A percentile compares a stretch with the other conserved stretches of the same genome.
Conservation (phyloP, 1,140 invertebrate genomes). For the Caerostris extrusa region DNA sequence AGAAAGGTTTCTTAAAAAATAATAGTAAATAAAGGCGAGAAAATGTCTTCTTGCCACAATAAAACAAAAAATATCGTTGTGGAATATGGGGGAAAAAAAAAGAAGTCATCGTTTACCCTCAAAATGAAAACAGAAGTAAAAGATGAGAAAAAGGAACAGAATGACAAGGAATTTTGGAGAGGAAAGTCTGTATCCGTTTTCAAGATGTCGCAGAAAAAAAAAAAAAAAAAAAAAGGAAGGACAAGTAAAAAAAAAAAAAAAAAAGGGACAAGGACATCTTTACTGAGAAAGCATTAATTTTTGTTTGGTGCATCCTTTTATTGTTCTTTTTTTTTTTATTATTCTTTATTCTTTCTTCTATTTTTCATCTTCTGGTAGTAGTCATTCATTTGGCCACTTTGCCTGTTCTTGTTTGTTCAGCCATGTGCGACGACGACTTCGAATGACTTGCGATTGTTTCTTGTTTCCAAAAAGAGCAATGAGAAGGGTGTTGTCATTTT, state of each 20-base stretch:
- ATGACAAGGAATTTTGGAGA: constrained; percentile 8
- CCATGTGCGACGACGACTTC: background rate
- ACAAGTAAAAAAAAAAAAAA: no score
- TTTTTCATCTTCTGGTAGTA: background rate
- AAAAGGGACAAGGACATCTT: background rate
- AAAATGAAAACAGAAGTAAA: constrained; percentile 34
- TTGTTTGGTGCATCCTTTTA: constrained; percentile 36
- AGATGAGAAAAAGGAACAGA: background rate
- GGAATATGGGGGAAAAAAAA: background rate
- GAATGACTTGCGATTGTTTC: constrained; percentile 51
- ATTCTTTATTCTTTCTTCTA: no score
- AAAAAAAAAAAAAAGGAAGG: background rate
- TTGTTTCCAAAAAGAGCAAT: background rate
- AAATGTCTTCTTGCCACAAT: constrained; percentile 15
- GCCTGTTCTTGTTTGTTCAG: constrained; percentile 39
- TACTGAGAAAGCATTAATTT: constrained; percentile 62
- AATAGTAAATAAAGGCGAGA: background rate
- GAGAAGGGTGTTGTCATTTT: background rate
- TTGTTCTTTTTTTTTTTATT: background rate
- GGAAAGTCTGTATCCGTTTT: constrained; percentile 47
- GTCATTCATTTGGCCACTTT: constrained; percentile 50
- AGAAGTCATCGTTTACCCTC: background rate
- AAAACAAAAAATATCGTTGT: constrained; percentile 35
- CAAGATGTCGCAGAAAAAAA: background rate
- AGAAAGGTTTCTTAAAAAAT: background rate